These are phyloP conservation scores for Terrapene triunguis DNA, from an alignment of 2,113 vertebrate genomes.

Conservation along the genomic window DNA sequence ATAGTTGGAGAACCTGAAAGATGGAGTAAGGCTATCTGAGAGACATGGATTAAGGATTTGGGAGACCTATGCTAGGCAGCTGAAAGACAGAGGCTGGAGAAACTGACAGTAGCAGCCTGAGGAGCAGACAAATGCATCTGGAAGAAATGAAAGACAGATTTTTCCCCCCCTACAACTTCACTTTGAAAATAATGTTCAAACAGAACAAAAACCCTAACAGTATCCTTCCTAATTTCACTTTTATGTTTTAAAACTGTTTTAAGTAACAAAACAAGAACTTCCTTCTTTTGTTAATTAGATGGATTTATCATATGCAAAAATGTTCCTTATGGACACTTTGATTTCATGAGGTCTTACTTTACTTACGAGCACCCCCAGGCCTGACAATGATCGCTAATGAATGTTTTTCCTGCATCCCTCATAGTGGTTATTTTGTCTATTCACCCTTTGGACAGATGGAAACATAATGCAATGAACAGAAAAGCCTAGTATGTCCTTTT, in stretches of 20 bases:
- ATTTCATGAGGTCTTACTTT: slow-evolving; percentile 64
- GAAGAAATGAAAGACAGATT: slow-evolving; percentile 75
- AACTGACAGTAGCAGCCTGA: slow-evolving; percentile 48
- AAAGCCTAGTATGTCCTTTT: slow-evolving; percentile 30
- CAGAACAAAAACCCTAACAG: slow-evolving; percentile 32
- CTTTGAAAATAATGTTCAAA: slow-evolving; percentile 75
- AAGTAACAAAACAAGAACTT: slow-evolving; percentile 62
- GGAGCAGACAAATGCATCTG: slow-evolving; percentile 63
- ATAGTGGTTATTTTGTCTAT: neutral
- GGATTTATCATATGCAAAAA: slow-evolving; percentile 52
- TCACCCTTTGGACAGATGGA: slow-evolving; percentile 23
- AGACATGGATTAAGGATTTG: neutral
- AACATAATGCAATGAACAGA: slow-evolving; percentile 32
- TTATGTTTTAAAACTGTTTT: slow-evolving; percentile 59
- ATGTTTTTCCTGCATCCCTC: slow-evolving; percentile 12
- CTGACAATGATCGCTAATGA: slow-evolving; percentile 39
- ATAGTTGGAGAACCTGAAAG: neutral
- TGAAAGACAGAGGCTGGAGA: slow-evolving; percentile 40
- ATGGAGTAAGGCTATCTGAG: neutral
- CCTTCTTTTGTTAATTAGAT: slow-evolving; percentile 67
- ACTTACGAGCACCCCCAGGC: slow-evolving; percentile 44
- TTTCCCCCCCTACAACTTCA: slow-evolving; percentile 59
- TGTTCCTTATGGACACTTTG: slow-evolving; percentile 48
- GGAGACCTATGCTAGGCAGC: neutral
- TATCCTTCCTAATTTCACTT: slow-evolving; percentile 61